Evolutionary conservation across 2,113 vertebrate species (phyloP).

Genomic region (Myiopsitta monachus): DNA sequence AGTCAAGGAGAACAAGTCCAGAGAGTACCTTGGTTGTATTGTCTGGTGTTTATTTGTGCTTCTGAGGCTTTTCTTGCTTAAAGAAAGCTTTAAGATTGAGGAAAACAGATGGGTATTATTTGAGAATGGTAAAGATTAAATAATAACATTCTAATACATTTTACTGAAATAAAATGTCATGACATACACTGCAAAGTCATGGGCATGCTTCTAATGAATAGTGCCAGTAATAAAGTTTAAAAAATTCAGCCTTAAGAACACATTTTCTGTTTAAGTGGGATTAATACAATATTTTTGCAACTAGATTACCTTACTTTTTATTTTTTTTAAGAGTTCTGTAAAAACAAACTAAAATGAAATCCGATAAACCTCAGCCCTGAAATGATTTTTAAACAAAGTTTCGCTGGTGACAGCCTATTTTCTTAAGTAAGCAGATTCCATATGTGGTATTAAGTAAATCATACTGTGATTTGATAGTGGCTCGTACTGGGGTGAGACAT

Average conservation of each 20-base stretch:
- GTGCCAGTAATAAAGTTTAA: neutral
- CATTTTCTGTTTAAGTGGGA: neutral
- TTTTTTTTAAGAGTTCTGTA: slow-evolving; percentile 11
- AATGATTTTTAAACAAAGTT: slow-evolving; percentile 70
- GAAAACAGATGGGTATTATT: neutral
- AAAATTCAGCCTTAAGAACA: neutral
- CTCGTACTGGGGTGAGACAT: slow-evolving; percentile 81
- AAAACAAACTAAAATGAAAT: slow-evolving; percentile 66
- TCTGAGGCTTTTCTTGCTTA: neutral
- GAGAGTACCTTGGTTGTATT: neutral
- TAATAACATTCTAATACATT: neutral
- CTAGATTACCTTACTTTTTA: neutral
- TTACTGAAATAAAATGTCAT: neutral
- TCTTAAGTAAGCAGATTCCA: slow-evolving; percentile 87
- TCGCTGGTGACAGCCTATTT: slow-evolving; percentile 71
- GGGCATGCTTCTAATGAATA: slow-evolving; percentile 8
- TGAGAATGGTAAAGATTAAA: neutral
- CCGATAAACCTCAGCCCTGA: slow-evolving; percentile 52
- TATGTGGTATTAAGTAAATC: slow-evolving; percentile 71
- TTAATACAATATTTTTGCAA: slow-evolving; percentile 26
- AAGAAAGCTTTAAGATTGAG: neutral
- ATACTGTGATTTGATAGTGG: slow-evolving; percentile 82
- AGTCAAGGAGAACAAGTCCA: neutral
- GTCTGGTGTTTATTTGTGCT: neutral
- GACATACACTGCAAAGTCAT: neutral